Percentiles rank a stretch among this genome's conserved stretches.
These are phyloP conservation scores for Channa maculata DNA, from an alignment of 2,113 vertebrate genomes.

Conservation along the genomic window DNA sequence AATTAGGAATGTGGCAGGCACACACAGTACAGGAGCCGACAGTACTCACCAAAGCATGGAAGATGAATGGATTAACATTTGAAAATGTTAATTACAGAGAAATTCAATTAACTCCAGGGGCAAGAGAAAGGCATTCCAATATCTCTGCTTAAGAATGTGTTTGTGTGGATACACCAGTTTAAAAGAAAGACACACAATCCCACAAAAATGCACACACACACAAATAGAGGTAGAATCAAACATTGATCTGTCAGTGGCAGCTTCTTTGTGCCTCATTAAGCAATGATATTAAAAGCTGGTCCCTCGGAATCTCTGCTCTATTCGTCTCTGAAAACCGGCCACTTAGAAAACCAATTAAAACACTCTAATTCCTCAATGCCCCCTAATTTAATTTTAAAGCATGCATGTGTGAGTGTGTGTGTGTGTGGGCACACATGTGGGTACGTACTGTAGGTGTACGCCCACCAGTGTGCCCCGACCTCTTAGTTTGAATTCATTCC, in stretches of 20 bases:
- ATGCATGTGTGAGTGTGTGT: constrained; percentile 16
- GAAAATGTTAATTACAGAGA: constrained; percentile 82
- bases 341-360: constrained; percentile 86
- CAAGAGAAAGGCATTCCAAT: constrained; percentile 57
- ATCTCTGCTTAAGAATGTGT: constrained; percentile 50
- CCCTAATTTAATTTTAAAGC: constrained; percentile 82
- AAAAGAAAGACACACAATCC: constrained; percentile 3
- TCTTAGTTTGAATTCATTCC: constrained; percentile 53
- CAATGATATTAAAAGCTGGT: constrained; percentile 80
- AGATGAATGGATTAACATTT: constrained; percentile 81
- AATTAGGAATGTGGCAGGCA: constrained; percentile 74
- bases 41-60: constrained; percentile 63
- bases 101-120: constrained; percentile 81
- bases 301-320: constrained; percentile 70
- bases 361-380: constrained; percentile 81
- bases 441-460: constrained; percentile 16
- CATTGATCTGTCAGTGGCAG: constrained; percentile 74
- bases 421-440: background rate
- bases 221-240: constrained; percentile 63
- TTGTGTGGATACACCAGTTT: constrained; percentile 49
- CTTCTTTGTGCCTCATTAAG: constrained; percentile 78
- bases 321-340: constrained; percentile 80
- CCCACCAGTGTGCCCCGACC: constrained; percentile 22
- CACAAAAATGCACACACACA: constrained; percentile 15
- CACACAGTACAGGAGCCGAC: constrained; percentile 37